A percentile compares a stretch with the other conserved stretches of the same genome.
phyloP scores from a whole-genome alignment of 2,113 vertebrate genomes.

The Sterna hirundo region DNA sequence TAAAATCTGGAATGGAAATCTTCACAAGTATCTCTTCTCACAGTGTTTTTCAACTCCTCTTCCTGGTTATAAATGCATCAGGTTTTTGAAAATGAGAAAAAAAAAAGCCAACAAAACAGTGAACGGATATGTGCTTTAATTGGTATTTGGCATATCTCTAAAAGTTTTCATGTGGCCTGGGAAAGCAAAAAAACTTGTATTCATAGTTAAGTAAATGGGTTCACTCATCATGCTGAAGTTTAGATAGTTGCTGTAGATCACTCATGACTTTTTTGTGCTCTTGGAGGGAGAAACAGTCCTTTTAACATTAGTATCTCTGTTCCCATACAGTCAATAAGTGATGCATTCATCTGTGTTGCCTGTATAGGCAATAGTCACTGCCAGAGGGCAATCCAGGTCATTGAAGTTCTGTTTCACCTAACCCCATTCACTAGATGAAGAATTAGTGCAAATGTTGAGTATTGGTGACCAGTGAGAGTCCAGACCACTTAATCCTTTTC shows the following conservation, averaged over 20 bases:
- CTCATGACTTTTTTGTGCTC: background rate
- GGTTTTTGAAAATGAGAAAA: background rate
- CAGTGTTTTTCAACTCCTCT: background rate
- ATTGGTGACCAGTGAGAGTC: background rate
- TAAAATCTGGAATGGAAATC: background rate
- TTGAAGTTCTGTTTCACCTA: background rate
- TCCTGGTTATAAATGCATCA: background rate
- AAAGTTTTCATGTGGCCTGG: background rate
- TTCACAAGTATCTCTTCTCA: background rate
- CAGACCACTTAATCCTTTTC: background rate
- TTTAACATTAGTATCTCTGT: background rate
- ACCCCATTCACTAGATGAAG: background rate
- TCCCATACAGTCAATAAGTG: background rate
- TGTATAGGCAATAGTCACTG: background rate
- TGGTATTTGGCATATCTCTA: background rate
- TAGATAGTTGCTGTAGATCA: background rate
- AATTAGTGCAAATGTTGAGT: background rate
- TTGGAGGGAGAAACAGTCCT: background rate
- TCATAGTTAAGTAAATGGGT: background rate
- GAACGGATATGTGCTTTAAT: background rate
- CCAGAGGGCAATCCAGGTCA: background rate
- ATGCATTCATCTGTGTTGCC: background rate
- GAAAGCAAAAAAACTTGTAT: background rate
- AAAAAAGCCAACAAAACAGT: background rate
- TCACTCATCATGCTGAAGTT: background rate